Base-by-base conservation (phyloP, 2,888 invertebrate species). In the Petrolisthes cinctipes region DNA sequence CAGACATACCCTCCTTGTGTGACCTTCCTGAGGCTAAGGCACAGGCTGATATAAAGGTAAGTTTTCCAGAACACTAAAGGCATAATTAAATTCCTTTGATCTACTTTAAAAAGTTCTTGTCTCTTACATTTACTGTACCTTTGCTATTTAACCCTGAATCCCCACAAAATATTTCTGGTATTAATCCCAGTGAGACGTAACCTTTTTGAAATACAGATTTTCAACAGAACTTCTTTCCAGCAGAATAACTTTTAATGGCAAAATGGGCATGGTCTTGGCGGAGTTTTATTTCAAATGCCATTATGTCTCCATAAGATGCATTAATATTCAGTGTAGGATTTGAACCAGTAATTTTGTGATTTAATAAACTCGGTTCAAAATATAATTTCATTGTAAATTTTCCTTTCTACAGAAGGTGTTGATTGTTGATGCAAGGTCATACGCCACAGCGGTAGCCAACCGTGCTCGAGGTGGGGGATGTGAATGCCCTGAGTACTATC, bases 401-500 rank as follows among this genome's bases (percentile, higher is more conserved):
- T 73, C 53, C n/a, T 82, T 14, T 51, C 79, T 51, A 53, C 90
- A 95, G 95, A 94, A 97, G 94, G 95, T 98, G 91, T 94, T 98
- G 87, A 97, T 99, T 91, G 95, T 99, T 92, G 99, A 99, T 94
- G 98, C 98, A 17, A 95, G 99, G 54, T 98, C 98, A 5, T 99
- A 99, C 93, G 96, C 98, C 78, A 98, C 98, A 0, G 99, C 99
- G 0, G 97, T 98, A 68, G 98, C 98, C 37, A 99, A 99, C 94
- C 94, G 99, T 91, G 98, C 98, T 0, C 96, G 99, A 91, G 99
- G 99, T 85, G 99, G 99, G 75, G 99, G 99, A 82, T 98, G 97
- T 93, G 99, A 99, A 93, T 98, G 97, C 93, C 95, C 96, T 84
- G 98, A 98, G 93, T 98, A 98, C 94, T 99, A 99, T 94, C 96